Base-by-base conservation (phyloP, 2,797 vertebrate genomes). In the Hipposideros larvatus region DNA sequence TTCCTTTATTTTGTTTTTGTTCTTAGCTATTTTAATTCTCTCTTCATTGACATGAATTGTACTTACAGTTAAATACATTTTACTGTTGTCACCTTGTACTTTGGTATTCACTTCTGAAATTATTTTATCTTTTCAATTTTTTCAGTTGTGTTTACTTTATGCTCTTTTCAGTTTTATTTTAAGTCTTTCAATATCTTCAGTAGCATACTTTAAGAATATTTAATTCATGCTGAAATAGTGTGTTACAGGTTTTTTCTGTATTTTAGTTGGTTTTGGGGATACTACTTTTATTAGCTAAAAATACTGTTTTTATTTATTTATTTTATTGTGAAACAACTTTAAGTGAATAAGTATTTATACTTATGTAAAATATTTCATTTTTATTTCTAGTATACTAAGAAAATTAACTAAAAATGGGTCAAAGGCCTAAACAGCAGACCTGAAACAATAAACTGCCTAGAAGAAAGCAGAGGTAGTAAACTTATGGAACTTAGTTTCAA, bases 381-480 rank as follows among this genome's bases (percentile, higher is more conserved):
- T 66, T 48, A 59, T 66, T 51, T 87, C 41, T 94, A 92, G 37
- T 16, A 77, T 75, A 34, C 26, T 77, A 48, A 63, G 21, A 9
- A 9, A 41, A 85, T 34, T 86, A 89, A 70, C 5, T 93, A 37
- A 94, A 19, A 95, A 73, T 14, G 55, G 90, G 73, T 91, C 48
- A 15, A 51, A 51, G 48, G 14, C 48, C 48, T 51, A 51, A 51
- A 51, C 48, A 51, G 13, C 14, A 51, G 48, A 51, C 48, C 48
- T 51, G 14, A 51, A 51, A 51, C 48, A 51, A 51, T 15, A 51
- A 51, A 51, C 48, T 48, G 48, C 11, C 11, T 48, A 48, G 48
- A 51, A 51, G 48, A 51, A 51, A 51, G 14, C 14, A 51, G 3
- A 51, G 48, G 14, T 51, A 51, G 13, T 51, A 51, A 51, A 51